A percentile compares a stretch with the other conserved stretches of the same genome.
Evolutionary conservation across 2,888 invertebrate species (phyloP).

Genomic region (Scaptomyza polygonia): DNA sequence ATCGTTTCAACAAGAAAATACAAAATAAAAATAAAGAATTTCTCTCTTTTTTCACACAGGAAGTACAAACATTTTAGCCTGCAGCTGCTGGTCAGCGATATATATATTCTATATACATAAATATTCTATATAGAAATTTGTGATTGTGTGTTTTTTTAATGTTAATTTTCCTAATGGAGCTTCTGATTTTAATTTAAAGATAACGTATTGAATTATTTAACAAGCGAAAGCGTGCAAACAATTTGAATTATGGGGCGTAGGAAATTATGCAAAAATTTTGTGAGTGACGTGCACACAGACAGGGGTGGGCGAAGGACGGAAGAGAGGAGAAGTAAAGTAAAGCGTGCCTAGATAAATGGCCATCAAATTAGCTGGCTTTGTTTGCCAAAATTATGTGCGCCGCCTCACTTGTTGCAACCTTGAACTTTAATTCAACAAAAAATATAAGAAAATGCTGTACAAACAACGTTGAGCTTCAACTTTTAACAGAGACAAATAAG

Average conservation of each 20-base stretch:
- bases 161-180: slow-evolving; percentile 65
- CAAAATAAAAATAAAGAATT: slow-evolving; percentile 4
- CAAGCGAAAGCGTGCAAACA: slow-evolving; percentile 47
- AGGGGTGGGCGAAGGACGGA: neutral
- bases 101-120: neutral
- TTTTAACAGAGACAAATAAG: neutral
- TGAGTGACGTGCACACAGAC: slow-evolving; percentile 22
- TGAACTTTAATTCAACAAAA: slow-evolving; percentile 1
- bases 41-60: slow-evolving; percentile 13
- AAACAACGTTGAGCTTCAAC: neutral
- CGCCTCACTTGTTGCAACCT: slow-evolving; percentile 55
- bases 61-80: slow-evolving; percentile 49
- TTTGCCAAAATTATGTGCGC: slow-evolving; percentile 6
- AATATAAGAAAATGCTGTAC: neutral
- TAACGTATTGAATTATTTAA: slow-evolving; percentile 77
- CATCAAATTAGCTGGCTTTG: slow-evolving; percentile 48
- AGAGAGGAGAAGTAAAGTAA: neutral
- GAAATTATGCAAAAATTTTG: slow-evolving; percentile 58
- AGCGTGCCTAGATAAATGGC: slow-evolving; percentile 63
- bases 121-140: slow-evolving; percentile 21
- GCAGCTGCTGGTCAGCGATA: slow-evolving; percentile 23
- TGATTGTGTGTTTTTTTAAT: too few species aligned
- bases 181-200: slow-evolving; percentile 79
- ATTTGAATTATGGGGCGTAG: slow-evolving; percentile 72
- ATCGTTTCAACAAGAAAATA: slow-evolving; percentile 6